Evolutionary conservation across 2,888 invertebrate genomes (phyloP).

Genomic region (Nomada ferruginata): DNA sequence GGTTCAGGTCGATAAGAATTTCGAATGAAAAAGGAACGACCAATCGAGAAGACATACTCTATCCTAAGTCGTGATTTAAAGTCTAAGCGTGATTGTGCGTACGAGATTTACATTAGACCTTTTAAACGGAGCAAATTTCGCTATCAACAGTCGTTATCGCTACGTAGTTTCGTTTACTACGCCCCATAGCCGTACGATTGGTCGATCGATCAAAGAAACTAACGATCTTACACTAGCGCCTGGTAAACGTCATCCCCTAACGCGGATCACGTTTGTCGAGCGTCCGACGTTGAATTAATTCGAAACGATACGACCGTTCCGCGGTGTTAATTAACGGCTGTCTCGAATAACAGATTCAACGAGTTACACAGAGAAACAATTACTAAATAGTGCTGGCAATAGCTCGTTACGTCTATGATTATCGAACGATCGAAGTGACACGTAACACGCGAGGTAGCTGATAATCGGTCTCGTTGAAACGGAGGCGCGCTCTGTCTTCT

Average conservation of each 20-base stretch:
- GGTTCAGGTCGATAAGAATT: neutral
- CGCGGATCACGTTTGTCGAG: neutral
- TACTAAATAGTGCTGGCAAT: constrained; percentile 12
- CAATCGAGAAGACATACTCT: no score
- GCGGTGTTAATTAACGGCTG: neutral
- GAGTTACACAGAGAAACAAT: constrained; percentile 20
- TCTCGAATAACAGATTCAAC: constrained; percentile 18
- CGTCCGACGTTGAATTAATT: neutral
- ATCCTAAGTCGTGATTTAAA: neutral
- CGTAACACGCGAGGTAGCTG: constrained; percentile 16
- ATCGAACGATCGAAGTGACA: constrained; percentile 13
- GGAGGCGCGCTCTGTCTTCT: neutral
- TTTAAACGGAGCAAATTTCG: constrained; percentile 44
- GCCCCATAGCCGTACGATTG: constrained; percentile 2
- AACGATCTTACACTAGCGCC: neutral
- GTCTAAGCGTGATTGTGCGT: constrained; percentile 37
- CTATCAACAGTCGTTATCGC: constrained; percentile 40
- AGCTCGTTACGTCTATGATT: constrained; percentile 15
- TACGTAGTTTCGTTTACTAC: constrained; percentile 42
- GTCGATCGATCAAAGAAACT: constrained; percentile 1
- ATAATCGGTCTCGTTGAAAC: neutral
- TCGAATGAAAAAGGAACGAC: neutral
- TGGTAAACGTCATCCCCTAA: neutral
- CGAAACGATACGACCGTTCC: neutral
- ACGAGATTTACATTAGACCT: constrained; percentile 47